These are phyloP conservation scores for Ferdinandea cuprea DNA, from an alignment of 2,888 invertebrate species.

Conservation along the genomic window DNA sequence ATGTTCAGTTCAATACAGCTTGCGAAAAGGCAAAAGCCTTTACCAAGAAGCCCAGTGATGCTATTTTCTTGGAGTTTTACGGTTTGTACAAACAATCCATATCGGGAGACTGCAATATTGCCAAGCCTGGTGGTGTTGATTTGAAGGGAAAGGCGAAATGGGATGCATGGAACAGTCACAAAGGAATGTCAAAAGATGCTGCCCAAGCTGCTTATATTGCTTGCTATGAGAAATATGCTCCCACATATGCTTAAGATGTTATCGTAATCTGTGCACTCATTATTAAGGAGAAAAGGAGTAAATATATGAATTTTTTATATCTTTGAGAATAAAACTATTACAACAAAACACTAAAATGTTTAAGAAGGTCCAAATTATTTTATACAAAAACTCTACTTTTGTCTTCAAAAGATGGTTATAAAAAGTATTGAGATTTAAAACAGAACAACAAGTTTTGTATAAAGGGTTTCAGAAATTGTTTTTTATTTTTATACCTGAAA, in stretches of 20 bases:
- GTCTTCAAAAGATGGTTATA: too few relatives aligned
- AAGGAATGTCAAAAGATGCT: slow-evolving; percentile 90
- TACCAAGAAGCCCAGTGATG: slow-evolving; percentile 89
- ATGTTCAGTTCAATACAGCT: slow-evolving; percentile 89
- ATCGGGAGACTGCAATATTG: slow-evolving; percentile 91
- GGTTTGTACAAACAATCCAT: slow-evolving; percentile 93
- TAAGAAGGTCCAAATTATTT: too few relatives aligned
- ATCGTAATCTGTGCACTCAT: slow-evolving; percentile 5
- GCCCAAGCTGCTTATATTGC: slow-evolving; percentile 93
- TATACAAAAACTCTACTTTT: too few relatives aligned
- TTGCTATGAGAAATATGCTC: slow-evolving; percentile 85
- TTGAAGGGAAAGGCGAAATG: slow-evolving; percentile 98
- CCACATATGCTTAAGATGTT: slow-evolving; percentile 83
- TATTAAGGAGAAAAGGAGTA: not conserved
- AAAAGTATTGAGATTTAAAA: too few relatives aligned
- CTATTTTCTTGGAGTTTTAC: slow-evolving; percentile 92
- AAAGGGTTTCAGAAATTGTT: too few relatives aligned
- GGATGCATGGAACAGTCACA: slow-evolving; percentile 94
- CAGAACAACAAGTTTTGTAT: too few relatives aligned
- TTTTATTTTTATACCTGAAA: too few relatives aligned
- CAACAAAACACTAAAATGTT: too few relatives aligned
- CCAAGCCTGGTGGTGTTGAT: slow-evolving; percentile 93
- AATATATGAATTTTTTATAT: slow-evolving; percentile 23
- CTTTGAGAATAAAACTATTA: too few relatives aligned
- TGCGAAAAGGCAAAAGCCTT: slow-evolving; percentile 90